Evolutionary conservation across 1,140 invertebrate species (phyloP).

Genomic region (Caerostris extrusa): DNA sequence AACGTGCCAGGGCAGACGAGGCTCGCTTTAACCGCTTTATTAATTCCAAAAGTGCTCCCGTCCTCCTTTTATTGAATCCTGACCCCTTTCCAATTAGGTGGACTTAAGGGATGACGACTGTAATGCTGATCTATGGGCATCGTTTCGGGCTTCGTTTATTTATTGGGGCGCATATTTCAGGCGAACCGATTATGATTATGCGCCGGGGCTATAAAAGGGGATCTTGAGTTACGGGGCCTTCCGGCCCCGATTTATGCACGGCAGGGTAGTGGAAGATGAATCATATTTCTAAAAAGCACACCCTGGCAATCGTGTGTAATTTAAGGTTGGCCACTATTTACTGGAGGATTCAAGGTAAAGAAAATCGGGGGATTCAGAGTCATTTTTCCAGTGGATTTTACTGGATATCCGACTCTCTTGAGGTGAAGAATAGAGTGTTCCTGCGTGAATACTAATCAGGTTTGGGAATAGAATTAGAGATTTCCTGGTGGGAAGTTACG

Average conservation of each 20-base stretch:
- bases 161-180: constrained; percentile 19
- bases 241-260: constrained; percentile 17
- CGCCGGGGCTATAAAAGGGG: constrained; percentile 10
- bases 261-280: constrained; percentile 15
- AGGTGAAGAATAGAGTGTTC: no score
- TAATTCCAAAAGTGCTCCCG: constrained; percentile 31
- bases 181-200: constrained; percentile 31
- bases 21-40: constrained; percentile 33
- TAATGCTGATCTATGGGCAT: constrained; percentile 24
- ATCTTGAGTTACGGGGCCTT: constrained; percentile 22
- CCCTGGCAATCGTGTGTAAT: not conserved
- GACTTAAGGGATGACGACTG: constrained; percentile 30
- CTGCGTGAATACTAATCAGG: no score
- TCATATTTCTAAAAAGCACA: not conserved
- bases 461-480: no score
- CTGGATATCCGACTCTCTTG: not conserved
- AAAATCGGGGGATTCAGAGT: not conserved
- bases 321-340: not conserved
- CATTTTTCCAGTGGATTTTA: not conserved
- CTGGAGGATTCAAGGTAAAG: not conserved
- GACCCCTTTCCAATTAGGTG: constrained; percentile 37
- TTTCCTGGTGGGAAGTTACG: no score
- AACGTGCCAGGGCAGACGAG: constrained; percentile 25
- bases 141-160: not conserved
- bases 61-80: constrained; percentile 21